Percentiles rank a stretch among this genome's conserved stretches.
These are phyloP conservation scores for Meloidogyne hapla DNA, from an alignment of 1,140 invertebrate genomes.

Conservation along the genomic window DNA sequence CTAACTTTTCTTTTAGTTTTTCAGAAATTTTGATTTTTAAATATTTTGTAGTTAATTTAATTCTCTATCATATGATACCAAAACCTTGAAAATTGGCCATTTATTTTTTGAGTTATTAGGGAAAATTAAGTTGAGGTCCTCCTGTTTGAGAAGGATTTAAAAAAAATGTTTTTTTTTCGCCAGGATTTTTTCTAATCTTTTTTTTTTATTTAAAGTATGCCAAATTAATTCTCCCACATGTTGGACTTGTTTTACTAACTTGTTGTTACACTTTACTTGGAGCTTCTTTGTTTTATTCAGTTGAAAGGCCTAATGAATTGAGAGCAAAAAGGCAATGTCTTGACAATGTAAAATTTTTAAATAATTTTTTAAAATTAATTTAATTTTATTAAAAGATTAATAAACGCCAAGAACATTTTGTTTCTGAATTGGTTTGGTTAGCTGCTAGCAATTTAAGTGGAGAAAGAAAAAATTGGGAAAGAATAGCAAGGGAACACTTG, in stretches of 20 bases:
- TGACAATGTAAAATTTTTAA: neutral
- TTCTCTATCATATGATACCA: neutral
- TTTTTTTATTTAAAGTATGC: conserved; percentile 48
- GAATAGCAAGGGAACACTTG: conserved; percentile 54
- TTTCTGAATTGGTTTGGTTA: conserved; percentile 47
- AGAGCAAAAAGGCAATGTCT: conserved; percentile 48
- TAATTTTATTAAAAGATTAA: conserved; percentile 52
- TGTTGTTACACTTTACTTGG: conserved; percentile 61
- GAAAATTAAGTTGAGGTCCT: neutral
- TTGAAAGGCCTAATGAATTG: conserved; percentile 59
- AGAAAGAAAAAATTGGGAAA: conserved; percentile 35
- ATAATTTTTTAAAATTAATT: neutral
- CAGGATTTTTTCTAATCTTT: neutral
- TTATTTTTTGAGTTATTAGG: neutral
- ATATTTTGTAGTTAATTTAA: neutral
- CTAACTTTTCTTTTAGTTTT: too few relatives aligned
- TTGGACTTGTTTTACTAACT: conserved; percentile 59
- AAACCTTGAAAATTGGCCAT: neutral
- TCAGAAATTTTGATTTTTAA: neutral
- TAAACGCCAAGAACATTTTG: conserved; percentile 53
- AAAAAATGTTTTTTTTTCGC: conserved; percentile 15
- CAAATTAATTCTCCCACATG: conserved; percentile 63
- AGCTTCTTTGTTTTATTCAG: conserved; percentile 57
- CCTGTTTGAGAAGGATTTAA: neutral
- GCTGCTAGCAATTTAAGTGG: conserved; percentile 48